Conservation (phyloP, 1,140 invertebrate genomes). For the Carposina sasakii region DNA sequence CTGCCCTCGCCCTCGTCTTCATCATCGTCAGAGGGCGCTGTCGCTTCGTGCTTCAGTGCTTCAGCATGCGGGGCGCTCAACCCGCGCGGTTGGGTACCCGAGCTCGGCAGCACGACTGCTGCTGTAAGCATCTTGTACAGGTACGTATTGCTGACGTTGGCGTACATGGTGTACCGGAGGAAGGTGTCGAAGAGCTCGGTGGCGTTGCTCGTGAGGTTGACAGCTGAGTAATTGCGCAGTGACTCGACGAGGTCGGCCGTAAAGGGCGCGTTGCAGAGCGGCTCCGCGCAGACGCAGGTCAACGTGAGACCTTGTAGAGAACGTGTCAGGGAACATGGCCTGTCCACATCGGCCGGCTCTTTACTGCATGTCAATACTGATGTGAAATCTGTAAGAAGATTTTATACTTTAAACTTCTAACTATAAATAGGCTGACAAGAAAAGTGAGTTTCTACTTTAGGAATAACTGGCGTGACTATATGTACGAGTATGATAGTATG, state of each 20-base stretch:
- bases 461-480: no score
- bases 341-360: slow-evolving; percentile 21
- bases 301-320: slow-evolving; percentile 30
- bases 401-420: no score
- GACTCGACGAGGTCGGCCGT: slow-evolving; percentile 33
- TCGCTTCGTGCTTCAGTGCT: slow-evolving; percentile 47
- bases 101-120: slow-evolving; percentile 3
- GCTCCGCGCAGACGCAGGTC: slow-evolving; percentile 40
- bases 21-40: slow-evolving; percentile 57
- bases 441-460: no score
- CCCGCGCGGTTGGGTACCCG: no score
- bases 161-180: slow-evolving; percentile 38
- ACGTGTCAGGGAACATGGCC: slow-evolving; percentile 38
- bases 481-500: no score
- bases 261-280: slow-evolving; percentile 52
- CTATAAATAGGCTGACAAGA: no score
- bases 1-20: slow-evolving; percentile 62
- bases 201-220: slow-evolving; percentile 25
- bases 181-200: slow-evolving; percentile 35
- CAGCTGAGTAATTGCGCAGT: slow-evolving; percentile 41
- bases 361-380: slow-evolving; percentile 42
- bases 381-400: slow-evolving; percentile 45
- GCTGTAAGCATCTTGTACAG: slow-evolving; percentile 23
- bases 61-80: slow-evolving; percentile 35
- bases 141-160: slow-evolving; percentile 29